A percentile compares a stretch with the other conserved stretches of the same genome.
These are phyloP conservation scores for Marronus borbonicus DNA, from an alignment of 2,888 invertebrate genomes.

Conservation along the genomic window DNA sequence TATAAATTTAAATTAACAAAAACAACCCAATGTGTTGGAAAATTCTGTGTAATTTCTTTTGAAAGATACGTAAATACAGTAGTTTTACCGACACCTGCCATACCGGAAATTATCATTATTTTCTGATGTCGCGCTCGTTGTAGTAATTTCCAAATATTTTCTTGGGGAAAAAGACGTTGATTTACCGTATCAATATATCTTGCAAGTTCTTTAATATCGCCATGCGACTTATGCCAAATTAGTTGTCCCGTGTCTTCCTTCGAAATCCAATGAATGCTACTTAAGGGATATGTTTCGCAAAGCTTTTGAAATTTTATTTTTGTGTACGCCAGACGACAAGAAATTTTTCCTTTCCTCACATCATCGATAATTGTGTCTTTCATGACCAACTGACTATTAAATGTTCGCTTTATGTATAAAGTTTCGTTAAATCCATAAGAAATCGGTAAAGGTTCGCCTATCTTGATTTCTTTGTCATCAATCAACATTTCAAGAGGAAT, in stretches of 20 bases:
- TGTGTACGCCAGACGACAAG: background rate
- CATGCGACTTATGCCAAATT: background rate
- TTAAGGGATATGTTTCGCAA: background rate
- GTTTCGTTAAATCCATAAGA: slow-evolving; percentile 2
- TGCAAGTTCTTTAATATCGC: background rate
- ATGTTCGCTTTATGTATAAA: background rate
- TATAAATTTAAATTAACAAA: background rate
- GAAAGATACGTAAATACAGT: background rate
- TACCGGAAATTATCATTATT: background rate
- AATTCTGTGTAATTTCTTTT: background rate
- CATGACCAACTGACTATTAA: background rate
- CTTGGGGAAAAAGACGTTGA: background rate
- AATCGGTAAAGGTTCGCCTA: background rate
- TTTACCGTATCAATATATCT: background rate
- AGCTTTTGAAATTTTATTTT: background rate
- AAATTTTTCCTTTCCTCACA: background rate
- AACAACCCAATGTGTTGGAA: background rate
- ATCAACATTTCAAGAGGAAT: slow-evolving; percentile 2
- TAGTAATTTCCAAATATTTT: background rate
- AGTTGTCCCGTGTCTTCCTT: background rate
- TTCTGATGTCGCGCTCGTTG: slow-evolving; percentile 16
- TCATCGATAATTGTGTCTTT: background rate
- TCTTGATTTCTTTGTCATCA: background rate
- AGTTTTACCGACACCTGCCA: slow-evolving; percentile 3
- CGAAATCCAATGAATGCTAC: background rate